These are phyloP conservation scores for Bombus fervidus DNA, from an alignment of 1,140 invertebrate species.

Conservation along the genomic window DNA sequence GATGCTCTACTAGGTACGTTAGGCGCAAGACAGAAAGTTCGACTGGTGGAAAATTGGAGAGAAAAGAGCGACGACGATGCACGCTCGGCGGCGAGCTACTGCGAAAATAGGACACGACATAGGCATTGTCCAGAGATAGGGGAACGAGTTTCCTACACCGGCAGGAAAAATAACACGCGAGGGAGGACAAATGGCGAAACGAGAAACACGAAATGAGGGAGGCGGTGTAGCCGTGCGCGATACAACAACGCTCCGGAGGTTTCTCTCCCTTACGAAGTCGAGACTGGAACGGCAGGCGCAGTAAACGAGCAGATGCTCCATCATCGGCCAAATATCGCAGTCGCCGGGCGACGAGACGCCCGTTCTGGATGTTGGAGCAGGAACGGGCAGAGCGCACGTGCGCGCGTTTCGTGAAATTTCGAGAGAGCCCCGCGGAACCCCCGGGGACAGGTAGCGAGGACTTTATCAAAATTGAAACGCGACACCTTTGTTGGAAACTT, in stretches of 20 bases:
- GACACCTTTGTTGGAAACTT: slow-evolving; percentile 71
- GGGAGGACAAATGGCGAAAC: slow-evolving; percentile 56
- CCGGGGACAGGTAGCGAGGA: slow-evolving; percentile 60
- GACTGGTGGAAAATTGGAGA: slow-evolving; percentile 11
- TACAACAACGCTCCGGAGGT: slow-evolving; percentile 44
- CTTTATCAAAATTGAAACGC: slow-evolving; percentile 75
- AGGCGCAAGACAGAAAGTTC: too few species aligned
- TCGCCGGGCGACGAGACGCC: neutral
- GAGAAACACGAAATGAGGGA: neutral
- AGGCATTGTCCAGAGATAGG: slow-evolving; percentile 55
- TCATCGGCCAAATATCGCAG: slow-evolving; percentile 14
- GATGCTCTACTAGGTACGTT: too few species aligned
- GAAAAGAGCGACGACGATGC: slow-evolving; percentile 13
- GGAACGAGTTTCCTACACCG: slow-evolving; percentile 34
- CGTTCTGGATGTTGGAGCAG: neutral
- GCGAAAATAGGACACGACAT: slow-evolving; percentile 25
- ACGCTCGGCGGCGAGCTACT: neutral
- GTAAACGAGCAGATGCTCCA: neutral
- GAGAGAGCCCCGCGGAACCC: slow-evolving; percentile 50
- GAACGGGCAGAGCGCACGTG: slow-evolving; percentile 23
- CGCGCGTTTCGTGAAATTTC: slow-evolving; percentile 68
- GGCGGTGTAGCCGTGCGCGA: neutral
- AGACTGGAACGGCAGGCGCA: neutral
- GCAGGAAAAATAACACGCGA: slow-evolving; percentile 57
- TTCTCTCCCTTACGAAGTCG: slow-evolving; percentile 24